These are phyloP conservation scores for Pantherophis vulpinus DNA, from an alignment of 2,797 vertebrate species.

Conservation along the genomic window DNA sequence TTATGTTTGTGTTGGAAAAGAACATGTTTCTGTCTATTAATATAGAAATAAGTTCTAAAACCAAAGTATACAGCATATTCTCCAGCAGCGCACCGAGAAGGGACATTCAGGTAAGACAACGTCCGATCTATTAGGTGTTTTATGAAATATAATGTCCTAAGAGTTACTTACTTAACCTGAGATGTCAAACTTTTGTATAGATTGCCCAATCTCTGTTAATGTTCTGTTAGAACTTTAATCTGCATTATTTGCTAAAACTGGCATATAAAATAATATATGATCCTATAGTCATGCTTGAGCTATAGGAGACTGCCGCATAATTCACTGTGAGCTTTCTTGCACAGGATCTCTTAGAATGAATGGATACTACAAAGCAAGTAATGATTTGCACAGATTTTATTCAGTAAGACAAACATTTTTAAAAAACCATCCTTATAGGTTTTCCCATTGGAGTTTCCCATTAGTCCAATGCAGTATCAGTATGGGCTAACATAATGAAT, in stretches of 20 bases:
- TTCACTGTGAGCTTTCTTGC: background rate
- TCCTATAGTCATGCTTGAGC: background rate
- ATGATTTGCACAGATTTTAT: background rate
- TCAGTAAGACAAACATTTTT: background rate
- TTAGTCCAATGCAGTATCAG: background rate
- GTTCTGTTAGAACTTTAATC: background rate
- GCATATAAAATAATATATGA: background rate
- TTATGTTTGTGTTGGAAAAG: constrained; percentile 51
- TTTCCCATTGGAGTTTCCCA: background rate
- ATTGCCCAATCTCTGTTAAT: background rate
- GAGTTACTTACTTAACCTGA: background rate
- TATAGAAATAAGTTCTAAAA: constrained; percentile 61
- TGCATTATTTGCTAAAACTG: background rate
- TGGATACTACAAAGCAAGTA: background rate
- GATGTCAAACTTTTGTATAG: background rate
- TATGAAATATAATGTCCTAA: background rate
- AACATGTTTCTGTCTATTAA: constrained; percentile 61
- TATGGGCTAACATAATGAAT: background rate
- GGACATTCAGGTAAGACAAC: too few relatives aligned
- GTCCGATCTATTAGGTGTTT: background rate
- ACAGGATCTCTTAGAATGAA: background rate
- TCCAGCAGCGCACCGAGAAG: too few relatives aligned
- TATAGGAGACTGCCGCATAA: background rate
- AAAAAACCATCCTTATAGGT: background rate
- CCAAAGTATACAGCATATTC: background rate